Evolutionary conservation across 2,113 vertebrate species (phyloP).

Genomic region (Hucho hucho): DNA sequence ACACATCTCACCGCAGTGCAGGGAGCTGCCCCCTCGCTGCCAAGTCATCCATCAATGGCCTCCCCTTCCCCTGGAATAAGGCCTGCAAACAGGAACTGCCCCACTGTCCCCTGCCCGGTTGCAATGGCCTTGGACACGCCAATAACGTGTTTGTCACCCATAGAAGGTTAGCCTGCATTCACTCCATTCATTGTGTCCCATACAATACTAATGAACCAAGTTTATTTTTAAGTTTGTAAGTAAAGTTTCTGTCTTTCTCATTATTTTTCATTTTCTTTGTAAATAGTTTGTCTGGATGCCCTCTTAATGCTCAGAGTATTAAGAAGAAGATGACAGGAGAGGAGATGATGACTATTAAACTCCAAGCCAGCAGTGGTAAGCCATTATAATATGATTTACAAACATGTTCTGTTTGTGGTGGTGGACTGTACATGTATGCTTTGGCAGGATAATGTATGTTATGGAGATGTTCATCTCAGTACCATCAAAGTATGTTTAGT

Average conservation of each 20-base stretch:
- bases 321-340: slow-evolving; percentile 94
- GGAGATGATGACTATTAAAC: slow-evolving; percentile 97
- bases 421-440: background rate
- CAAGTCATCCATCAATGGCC: slow-evolving; percentile 89
- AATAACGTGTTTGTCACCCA: slow-evolving; percentile 99
- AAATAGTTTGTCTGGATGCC: slow-evolving; percentile 93
- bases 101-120: slow-evolving; percentile 96
- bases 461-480: background rate
- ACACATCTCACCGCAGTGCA: slow-evolving; percentile 97
- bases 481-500: too few relatives aligned
- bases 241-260: slow-evolving; percentile 11
- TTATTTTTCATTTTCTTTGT: slow-evolving; percentile 44
- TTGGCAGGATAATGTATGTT: background rate
- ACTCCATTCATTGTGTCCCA: slow-evolving; percentile 49
- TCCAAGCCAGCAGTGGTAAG: slow-evolving; percentile 95
- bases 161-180: slow-evolving; percentile 83
- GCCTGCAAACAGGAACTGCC: slow-evolving; percentile 95
- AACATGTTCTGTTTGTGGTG: background rate
- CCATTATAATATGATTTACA: background rate
- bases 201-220: slow-evolving; percentile 29
- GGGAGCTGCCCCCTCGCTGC: slow-evolving; percentile 96
- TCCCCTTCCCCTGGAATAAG: slow-evolving; percentile 90
- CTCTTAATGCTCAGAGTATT: slow-evolving; percentile 95
- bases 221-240: background rate
- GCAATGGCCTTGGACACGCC: slow-evolving; percentile 96